Evolutionary conservation across 2,797 vertebrate species (phyloP).

Genomic region (Tapera naevia): DNA sequence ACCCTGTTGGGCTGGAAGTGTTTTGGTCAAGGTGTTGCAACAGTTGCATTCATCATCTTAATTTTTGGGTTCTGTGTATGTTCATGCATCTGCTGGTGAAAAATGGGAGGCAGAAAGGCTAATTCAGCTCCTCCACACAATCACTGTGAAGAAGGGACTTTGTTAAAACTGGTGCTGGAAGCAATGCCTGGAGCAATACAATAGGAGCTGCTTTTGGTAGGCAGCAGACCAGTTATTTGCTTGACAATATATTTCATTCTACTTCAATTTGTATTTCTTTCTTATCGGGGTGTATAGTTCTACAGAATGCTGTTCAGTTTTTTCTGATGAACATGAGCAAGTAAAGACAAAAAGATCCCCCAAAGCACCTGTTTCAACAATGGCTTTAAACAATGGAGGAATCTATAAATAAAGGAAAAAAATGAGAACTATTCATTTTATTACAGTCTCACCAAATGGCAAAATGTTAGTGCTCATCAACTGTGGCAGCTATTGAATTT

Average conservation of each 20-base stretch:
- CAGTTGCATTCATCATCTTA: background rate
- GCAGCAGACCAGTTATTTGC: background rate
- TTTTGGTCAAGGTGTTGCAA: background rate
- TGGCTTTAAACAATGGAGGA: rapidly evolving
- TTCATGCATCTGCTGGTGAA: background rate
- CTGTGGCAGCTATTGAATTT: background rate
- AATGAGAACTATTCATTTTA: background rate
- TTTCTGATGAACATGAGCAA: background rate
- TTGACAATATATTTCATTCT: background rate
- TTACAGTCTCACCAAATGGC: background rate
- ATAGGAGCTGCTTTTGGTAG: background rate
- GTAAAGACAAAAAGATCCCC: background rate
- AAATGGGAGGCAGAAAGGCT: background rate
- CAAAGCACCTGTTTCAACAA: background rate
- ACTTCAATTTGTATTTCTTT: background rate
- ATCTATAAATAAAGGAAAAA: background rate
- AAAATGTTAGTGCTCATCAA: background rate
- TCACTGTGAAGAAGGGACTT: background rate
- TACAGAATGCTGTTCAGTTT: background rate
- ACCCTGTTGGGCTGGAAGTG: background rate
- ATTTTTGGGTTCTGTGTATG: background rate
- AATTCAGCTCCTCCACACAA: background rate
- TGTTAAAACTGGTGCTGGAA: background rate
- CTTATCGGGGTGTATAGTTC: background rate
- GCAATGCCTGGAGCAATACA: background rate